Conservation (phyloP, 2,888 invertebrate species). For the Abrostola triplasia region DNA sequence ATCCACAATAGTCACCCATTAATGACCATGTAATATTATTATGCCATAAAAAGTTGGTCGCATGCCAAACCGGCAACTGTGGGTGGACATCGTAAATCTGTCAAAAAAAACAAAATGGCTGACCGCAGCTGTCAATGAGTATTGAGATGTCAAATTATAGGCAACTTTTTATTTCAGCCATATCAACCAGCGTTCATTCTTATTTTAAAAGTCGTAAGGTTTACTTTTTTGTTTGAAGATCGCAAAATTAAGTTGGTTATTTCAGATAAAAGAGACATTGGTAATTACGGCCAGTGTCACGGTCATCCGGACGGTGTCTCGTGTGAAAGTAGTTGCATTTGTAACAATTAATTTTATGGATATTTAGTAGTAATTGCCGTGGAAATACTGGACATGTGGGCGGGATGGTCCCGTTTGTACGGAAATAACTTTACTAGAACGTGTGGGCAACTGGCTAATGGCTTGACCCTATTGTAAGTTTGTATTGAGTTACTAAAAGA, state of each 20-base stretch:
- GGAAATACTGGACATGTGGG: constrained; percentile 75
- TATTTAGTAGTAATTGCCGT: constrained; percentile 82
- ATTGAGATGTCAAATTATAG: constrained; percentile 75
- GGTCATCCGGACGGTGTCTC: constrained; percentile 72
- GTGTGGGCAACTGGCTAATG: background rate
- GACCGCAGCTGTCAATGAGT: constrained; percentile 83
- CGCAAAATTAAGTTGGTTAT: constrained; percentile 39
- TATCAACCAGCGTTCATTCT: constrained; percentile 7
- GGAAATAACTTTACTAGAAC: constrained; percentile 14
- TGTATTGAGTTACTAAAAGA: background rate
- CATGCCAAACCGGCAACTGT: constrained; percentile 60
- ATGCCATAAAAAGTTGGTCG: constrained; percentile 58
- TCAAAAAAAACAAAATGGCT: constrained; percentile 75
- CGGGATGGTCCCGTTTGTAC: constrained; percentile 54
- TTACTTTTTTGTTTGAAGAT: constrained; percentile 29
- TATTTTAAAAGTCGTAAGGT: constrained; percentile 29
- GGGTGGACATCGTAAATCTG: constrained; percentile 75
- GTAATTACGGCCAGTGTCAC: constrained; percentile 75
- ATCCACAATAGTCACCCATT: constrained; percentile 60
- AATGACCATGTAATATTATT: constrained; percentile 70
- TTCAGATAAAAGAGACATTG: constrained; percentile 69
- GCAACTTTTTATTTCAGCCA: constrained; percentile 46
- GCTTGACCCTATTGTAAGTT: too few species aligned
- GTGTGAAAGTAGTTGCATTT: constrained; percentile 76
- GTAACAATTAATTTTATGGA: constrained; percentile 84